Evolutionary conservation across 53 echinoderm and acorn worm species (phyloP), one percentile per base, ranked within the genome.

Genomic region (Temnopleurus reevesii): DNA sequence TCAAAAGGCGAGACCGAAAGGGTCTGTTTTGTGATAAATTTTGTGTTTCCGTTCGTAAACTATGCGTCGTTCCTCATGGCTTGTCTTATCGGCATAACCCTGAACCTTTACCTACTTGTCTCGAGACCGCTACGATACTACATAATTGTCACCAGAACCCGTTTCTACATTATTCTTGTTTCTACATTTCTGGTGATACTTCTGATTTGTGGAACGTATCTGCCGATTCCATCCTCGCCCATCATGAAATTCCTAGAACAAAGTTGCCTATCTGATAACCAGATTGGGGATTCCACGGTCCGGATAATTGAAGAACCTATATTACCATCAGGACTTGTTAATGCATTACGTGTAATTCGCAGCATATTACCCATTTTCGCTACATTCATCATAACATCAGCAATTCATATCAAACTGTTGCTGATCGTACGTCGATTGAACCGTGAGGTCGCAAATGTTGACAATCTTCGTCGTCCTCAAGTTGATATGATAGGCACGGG

Each of bases 171-270:
- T 0, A 4, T 23, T 0, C 41, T 71, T 36, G 5, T 10, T 10
- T 19, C 41, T 21, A 4, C 19, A 8, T 41, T n/a, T 34, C 41
- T 41, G 43, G 2, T 71, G n/a, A 71, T 21, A 3, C 8, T 71
- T 8, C 43, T 41, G 4, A n/a, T 71, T 9, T 71, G 41, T 71
- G 71, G 38, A 9, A 71, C 41, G 9, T 71, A 71, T 41, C 30
- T 71, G 41, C 71, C 71, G 41, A 71, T 71, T 71, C 71, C 43
- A 71, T 13, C 71, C 41, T 71, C 71, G 23, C 71, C 71, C 2
- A n/a, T 71, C 33, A 41, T 71, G 36, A 30, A 71, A 71, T 21
- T 71, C 8, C 23, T 71, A 21, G 23, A 3, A 41, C 36, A 71
- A 6, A 36, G 71, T 71, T 71, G 71, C 19, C 23, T 38, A 41